A percentile compares a stretch with the other conserved stretches of the same genome.
Conservation (phyloP, 1,140 invertebrate species). For the Calephelis virginiensis region DNA sequence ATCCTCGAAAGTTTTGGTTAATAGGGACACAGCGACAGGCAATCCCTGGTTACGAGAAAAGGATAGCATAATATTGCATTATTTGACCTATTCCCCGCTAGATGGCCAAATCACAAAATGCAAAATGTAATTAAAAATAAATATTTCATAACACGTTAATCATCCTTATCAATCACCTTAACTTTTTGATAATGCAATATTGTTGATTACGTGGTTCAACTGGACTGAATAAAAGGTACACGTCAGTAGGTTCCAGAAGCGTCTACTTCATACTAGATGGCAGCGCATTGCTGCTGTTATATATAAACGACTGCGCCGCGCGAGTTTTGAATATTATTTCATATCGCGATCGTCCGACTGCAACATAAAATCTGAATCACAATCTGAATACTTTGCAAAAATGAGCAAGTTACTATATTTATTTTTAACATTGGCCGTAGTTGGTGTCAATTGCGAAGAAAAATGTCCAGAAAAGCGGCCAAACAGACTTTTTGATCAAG, state of each 20-base stretch:
- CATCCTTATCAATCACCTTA: not conserved
- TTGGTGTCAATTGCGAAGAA: conserved; percentile 39
- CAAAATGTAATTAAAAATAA: conserved; percentile 1
- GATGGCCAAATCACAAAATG: conserved; percentile 21
- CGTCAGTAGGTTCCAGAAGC: conserved; percentile 46
- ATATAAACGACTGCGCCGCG: conserved; percentile 38
- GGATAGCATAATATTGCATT: not conserved
- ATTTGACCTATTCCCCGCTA: conserved; percentile 22
- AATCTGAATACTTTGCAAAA: not conserved
- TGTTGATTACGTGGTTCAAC: conserved; percentile 17
- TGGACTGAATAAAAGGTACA: conserved; percentile 18
- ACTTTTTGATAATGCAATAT: conserved; percentile 1
- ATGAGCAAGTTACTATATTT: conserved; percentile 35
- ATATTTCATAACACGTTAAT: conserved; percentile 3
- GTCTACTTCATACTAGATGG: conserved; percentile 58
- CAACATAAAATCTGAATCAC: no score
- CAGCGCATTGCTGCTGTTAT: conserved; percentile 28
- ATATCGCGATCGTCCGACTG: not conserved
- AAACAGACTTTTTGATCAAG: conserved; percentile 46
- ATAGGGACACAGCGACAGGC: not conserved
- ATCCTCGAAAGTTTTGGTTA: conserved; percentile 19
- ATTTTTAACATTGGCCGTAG: conserved; percentile 26
- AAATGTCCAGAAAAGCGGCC: conserved; percentile 34
- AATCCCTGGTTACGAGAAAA: not conserved
- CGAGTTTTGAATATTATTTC: conserved; percentile 22